Base-by-base conservation (phyloP, 2,888 invertebrate genomes). In the Hoplodrina ambigua region DNA sequence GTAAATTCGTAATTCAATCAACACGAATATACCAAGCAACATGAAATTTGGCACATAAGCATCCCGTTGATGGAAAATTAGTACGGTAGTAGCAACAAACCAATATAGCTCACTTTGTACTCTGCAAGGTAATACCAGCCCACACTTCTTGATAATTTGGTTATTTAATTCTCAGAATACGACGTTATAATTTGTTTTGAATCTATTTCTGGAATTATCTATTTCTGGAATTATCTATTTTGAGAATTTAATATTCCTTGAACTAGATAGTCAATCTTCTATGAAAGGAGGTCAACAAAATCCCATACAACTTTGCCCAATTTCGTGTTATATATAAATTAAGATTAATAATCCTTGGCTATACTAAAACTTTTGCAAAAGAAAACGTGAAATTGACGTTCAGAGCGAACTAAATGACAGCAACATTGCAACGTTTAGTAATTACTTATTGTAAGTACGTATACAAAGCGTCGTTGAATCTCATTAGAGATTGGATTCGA, bases 31-130 rank as follows among this genome's bases (percentile, higher is more conserved):
- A 64, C 17, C 15, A 50, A 10, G 13, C 20, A 20, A 5, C 15
- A 56, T 13, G 33, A 57, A 33, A 44, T 61, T 44, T 44, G 1
- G 6, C 19, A n/a, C 53, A 54, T 70, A 64, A 50, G 41, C 41
- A 37, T 50, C 15, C 20, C 13, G 25, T 30, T 56, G 15, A 30
- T 17, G n/a, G 54, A 69, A 74, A 72, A 69, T 78, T 69, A 69
- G 68, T 60, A 62, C 19, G 19, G 5, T 25, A 30, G 46, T 19
- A 5, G 33, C 64, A 46, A 59, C 33, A 33, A 55, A 33, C 62
- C 63, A 54, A 78, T 75, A 78, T 72, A 58, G 58, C 30, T 57
- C 20, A 66, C 63, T 75, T 81, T 81, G 75, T 75, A 67, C 46
- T 62, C 67, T 25, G n/a, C 20, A 7, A 54, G 46, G 56, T 67